Evolutionary conservation across 2,797 vertebrate species (phyloP), one percentile per base, ranked within the genome.

Genomic region (Artibeus lituratus): DNA sequence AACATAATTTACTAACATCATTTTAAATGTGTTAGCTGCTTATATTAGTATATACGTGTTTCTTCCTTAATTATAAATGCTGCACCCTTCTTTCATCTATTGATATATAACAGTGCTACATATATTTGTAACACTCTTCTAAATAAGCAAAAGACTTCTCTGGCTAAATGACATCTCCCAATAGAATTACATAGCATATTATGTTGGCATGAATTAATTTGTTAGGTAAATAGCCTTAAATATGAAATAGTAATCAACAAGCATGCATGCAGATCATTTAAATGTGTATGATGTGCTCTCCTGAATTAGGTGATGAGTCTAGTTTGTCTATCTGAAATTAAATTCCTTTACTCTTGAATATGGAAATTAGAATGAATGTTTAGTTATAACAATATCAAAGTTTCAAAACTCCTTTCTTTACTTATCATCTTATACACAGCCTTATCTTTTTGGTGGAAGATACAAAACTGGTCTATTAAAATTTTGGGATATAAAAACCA

Each of bases 161-260:
- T 95, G 69, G 67, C 76, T 97, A 95, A 98, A 96, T 81, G 59
- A 32, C 83, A 87, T 74, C 67, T 96, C 69, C 74, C 80, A 96
- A 76, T 62, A 91, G 72, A 42, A 94, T 97, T 96, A 84, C 57
- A 96, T 74, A 53, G 32, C 86, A 85, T 83, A 94, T 96, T 94
- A 92, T 91, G 67, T 87, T 87, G 72, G 82, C 73, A 94, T 94
- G 76, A 97, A 96, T 96, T 97, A 91, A 49, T 97, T 86, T 96
- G 69, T 83, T 90, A 95, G 86, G 91, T 85, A 98, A 88, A 98
- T 96, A 94, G 96, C 72, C 67, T 77, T 95, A 92, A 96, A 95
- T 7, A 18, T 82, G 87, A 84, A 95, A 80, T 57, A 93, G 90
- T 77, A 97, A 96, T 97, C 94, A 97, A 96, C 81, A 95, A 96